Conservation (phyloP, 2,888 invertebrate genomes). For the Adelognathus sp. region DNA sequence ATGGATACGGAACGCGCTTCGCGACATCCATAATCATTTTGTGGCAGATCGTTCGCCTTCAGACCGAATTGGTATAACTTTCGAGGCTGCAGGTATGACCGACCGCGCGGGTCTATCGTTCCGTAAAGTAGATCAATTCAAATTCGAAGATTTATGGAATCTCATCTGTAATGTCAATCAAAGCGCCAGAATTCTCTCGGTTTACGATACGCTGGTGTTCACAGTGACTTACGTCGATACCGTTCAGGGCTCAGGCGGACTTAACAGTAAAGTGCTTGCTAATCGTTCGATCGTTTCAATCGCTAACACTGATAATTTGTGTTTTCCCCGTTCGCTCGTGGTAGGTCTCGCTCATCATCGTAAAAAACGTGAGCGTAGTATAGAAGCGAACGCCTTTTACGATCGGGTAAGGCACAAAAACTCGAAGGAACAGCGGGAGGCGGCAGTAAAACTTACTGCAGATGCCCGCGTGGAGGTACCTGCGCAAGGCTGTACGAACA, state of each 20-base stretch:
- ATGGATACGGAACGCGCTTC: constrained; percentile 6
- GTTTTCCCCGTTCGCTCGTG: not conserved
- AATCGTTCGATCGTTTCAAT: not conserved
- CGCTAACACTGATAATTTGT: not conserved
- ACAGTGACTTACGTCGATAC: not conserved
- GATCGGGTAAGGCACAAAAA: not conserved
- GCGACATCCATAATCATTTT: not conserved
- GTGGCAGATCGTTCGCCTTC: not conserved
- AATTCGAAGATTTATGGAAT: not conserved
- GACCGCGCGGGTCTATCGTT: not conserved
- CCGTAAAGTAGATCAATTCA: not conserved
- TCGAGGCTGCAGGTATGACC: not conserved
- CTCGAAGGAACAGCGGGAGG: not conserved
- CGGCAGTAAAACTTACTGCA: not conserved
- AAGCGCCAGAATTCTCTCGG: not conserved
- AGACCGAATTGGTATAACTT: not conserved
- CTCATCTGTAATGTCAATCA: not conserved
- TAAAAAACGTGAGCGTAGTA: not conserved
- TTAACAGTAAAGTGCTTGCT: not conserved
- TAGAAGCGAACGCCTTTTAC: not conserved
- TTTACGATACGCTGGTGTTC: not conserved
- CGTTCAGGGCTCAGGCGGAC: not conserved
- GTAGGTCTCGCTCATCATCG: not conserved
- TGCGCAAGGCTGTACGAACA: not conserved
- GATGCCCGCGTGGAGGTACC: not conserved